Percentiles rank a stretch among this genome's conserved stretches.
These are phyloP conservation scores for Paratilapia polleni DNA, from an alignment of 2,113 vertebrate genomes.

Conservation along the genomic window DNA sequence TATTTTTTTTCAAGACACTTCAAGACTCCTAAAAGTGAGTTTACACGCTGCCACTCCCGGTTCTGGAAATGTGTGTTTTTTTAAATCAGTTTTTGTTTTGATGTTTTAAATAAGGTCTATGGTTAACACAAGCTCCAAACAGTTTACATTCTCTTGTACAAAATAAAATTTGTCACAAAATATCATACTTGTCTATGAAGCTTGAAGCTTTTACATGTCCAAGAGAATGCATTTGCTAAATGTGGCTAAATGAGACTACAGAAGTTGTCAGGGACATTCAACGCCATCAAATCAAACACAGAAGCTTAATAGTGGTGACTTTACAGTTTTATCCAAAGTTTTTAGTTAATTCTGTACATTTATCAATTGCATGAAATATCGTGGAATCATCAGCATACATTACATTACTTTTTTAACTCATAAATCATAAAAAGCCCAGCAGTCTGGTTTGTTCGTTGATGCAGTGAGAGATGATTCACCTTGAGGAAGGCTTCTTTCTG, in stretches of 20 bases:
- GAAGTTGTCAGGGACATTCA: neutral
- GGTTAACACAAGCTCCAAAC: too few species aligned
- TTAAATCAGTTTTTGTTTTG: too few species aligned
- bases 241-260: neutral
- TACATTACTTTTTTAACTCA: neutral
- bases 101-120: too few species aligned
- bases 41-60: too few species aligned
- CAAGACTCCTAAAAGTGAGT: too few species aligned
- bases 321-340: too few species aligned
- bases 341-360: too few species aligned
- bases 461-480: constrained; percentile 48
- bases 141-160: too few species aligned
- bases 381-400: neutral
- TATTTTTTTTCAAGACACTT: too few species aligned
- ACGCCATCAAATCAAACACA: neutral
- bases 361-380: neutral
- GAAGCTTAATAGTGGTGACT: too few species aligned
- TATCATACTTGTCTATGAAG: neutral
- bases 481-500: constrained; percentile 97
- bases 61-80: too few species aligned
- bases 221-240: neutral
- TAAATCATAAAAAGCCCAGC: neutral
- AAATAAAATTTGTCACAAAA: too few species aligned
- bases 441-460: neutral
- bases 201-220: neutral